These are phyloP conservation scores for Acleris sparsana DNA, from an alignment of 2,888 invertebrate genomes.

Conservation along the genomic window DNA sequence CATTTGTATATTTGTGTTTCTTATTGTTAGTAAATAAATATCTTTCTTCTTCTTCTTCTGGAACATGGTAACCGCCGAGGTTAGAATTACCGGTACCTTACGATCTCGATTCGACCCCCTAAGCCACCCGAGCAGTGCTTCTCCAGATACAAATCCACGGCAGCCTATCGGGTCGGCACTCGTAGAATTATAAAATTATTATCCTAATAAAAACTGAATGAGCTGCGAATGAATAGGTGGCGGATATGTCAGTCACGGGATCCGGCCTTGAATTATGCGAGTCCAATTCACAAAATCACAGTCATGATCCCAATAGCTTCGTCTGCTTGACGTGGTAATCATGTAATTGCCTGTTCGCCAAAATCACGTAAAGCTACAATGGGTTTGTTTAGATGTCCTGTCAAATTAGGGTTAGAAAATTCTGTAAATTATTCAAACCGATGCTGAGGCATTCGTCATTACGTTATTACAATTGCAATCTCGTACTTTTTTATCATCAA, in stretches of 20 bases:
- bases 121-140: no score
- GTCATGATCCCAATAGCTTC: slow-evolving; percentile 44
- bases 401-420: background rate
- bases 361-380: slow-evolving; percentile 7
- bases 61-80: no score
- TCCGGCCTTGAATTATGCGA: slow-evolving; percentile 72
- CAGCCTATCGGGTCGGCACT: no score
- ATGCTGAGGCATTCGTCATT: no score
- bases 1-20: no score
- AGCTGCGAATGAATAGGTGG: slow-evolving; percentile 34
- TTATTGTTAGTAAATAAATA: no score
- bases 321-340: slow-evolving; percentile 50
- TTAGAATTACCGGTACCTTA: no score
- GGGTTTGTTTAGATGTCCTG: background rate
- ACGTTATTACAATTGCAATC: no score
- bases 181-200: background rate
- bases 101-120: no score
- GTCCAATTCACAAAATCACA: slow-evolving; percentile 63
- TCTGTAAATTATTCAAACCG: background rate
- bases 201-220: slow-evolving; percentile 6
- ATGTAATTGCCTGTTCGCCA: slow-evolving; percentile 25
- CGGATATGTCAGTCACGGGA: slow-evolving; percentile 71
- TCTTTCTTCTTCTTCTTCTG: no score
- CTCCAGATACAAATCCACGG: no score
- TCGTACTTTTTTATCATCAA: no score